phyloP scores from a whole-genome alignment of 2,113 vertebrate species.

The Heterocephalus glaber region DNA sequence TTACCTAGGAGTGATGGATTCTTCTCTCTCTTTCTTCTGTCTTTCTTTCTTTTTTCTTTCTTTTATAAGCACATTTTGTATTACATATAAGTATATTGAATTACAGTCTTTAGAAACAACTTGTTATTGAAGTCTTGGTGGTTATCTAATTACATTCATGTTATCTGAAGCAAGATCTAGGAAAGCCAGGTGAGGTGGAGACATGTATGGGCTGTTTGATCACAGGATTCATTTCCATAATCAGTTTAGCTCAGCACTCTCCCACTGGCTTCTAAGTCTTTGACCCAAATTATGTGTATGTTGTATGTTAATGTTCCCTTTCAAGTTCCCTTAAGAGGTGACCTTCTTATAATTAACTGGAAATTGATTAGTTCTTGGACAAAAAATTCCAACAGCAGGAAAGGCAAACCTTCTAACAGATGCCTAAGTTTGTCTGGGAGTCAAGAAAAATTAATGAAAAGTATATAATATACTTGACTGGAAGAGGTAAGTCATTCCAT shows the following conservation, averaged over 20 bases:
- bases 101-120: conserved; percentile 49
- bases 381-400: background rate
- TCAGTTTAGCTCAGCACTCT: background rate
- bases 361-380: background rate
- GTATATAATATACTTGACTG: background rate
- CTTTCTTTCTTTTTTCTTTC: background rate
- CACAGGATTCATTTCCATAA: background rate
- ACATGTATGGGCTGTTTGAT: background rate
- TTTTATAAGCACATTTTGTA: conserved; percentile 31
- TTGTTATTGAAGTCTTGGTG: background rate
- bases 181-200: background rate
- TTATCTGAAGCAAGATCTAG: conserved; percentile 7
- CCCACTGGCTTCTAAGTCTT: background rate
- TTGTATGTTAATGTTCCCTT: conserved; percentile 3
- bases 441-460: conserved; percentile 51
- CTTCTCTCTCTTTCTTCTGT: background rate
- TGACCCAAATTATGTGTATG: background rate
- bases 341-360: conserved; percentile 41
- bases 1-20: background rate
- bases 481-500: background rate
- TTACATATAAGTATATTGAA: background rate
- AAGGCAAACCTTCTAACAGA: background rate
- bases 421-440: conserved; percentile 36
- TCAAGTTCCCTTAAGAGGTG: conserved; percentile 34
- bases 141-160: background rate